A percentile compares a stretch with the other conserved stretches of the same genome.
Conservation (phyloP, 1,140 invertebrate species). For the Ctenoplectra terminalis region DNA sequence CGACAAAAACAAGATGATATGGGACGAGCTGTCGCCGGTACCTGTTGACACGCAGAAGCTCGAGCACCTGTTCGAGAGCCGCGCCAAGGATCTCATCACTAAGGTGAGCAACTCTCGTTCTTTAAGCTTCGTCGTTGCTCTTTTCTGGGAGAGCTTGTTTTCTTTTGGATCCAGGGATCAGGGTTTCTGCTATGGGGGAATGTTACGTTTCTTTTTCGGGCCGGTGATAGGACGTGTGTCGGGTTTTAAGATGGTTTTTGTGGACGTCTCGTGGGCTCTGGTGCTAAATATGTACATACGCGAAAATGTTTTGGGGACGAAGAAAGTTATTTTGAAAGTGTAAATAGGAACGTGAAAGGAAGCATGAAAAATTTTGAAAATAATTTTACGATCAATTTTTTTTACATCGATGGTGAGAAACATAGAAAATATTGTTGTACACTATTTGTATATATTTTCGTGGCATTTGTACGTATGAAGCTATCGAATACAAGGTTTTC, state of each 20-base stretch:
- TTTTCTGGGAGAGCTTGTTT: constrained; percentile 5
- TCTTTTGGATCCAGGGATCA: not conserved
- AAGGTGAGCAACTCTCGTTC: constrained; percentile 87
- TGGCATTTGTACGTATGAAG: not conserved
- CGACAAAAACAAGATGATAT: constrained; percentile 90
- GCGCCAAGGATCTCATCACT: constrained; percentile 96
- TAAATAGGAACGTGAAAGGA: not conserved
- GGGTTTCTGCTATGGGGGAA: not conserved
- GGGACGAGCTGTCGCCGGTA: constrained; percentile 95
- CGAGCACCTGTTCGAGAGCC: constrained; percentile 98
- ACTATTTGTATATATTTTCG: not conserved
- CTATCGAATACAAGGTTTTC: not conserved
- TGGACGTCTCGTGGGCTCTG: not conserved
- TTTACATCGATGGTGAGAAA: no score
- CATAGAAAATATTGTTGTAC: not conserved
- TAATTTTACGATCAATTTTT: no score
- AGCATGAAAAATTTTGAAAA: no score
- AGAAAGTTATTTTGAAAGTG: not conserved
- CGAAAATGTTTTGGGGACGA: not conserved
- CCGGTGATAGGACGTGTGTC: no score
- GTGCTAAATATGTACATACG: no score
- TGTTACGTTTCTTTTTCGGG: not conserved
- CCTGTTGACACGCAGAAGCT: constrained; percentile 96
- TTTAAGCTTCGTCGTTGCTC: not conserved
- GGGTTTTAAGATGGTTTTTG: not conserved